These are phyloP conservation scores for Palloptera scutellata DNA, from an alignment of 2,888 invertebrate species.

Conservation along the genomic window DNA sequence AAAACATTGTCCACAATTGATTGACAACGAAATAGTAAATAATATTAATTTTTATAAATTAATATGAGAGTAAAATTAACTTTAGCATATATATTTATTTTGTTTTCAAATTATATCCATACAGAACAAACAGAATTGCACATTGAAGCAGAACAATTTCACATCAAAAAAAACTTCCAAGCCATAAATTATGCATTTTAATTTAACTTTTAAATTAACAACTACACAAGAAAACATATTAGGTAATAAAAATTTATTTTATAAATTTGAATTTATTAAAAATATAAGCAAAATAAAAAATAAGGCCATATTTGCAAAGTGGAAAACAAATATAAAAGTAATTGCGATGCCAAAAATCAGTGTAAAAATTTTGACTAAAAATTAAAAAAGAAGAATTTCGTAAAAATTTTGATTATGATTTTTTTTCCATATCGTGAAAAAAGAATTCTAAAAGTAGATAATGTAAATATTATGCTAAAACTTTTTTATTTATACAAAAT, in stretches of 20 bases:
- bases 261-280: constrained; percentile 28
- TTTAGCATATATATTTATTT: neutral
- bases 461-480: neutral
- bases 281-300: constrained; percentile 35
- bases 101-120: constrained; percentile 1
- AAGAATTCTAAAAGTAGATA: neutral
- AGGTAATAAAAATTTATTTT: constrained; percentile 23
- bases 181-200: too few species aligned
- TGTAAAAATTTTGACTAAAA: constrained; percentile 24
- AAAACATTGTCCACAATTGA: too few species aligned
- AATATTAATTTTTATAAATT: too few species aligned
- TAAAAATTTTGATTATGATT: constrained; percentile 21
- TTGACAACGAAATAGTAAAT: too few species aligned
- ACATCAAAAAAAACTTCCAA: too few species aligned
- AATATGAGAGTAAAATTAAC: too few species aligned
- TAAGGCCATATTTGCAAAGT: constrained; percentile 40
- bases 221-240: neutral
- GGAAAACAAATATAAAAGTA: constrained; percentile 30
- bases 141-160: constrained; percentile 1
- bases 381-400: constrained; percentile 21
- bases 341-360: constrained; percentile 24
- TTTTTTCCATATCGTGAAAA: neutral
- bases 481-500: constrained; percentile 37
- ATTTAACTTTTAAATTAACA: too few species aligned
- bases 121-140: neutral